Conservation (phyloP, 2,797 vertebrate species). For the Melanotaenia parkinsoni region DNA sequence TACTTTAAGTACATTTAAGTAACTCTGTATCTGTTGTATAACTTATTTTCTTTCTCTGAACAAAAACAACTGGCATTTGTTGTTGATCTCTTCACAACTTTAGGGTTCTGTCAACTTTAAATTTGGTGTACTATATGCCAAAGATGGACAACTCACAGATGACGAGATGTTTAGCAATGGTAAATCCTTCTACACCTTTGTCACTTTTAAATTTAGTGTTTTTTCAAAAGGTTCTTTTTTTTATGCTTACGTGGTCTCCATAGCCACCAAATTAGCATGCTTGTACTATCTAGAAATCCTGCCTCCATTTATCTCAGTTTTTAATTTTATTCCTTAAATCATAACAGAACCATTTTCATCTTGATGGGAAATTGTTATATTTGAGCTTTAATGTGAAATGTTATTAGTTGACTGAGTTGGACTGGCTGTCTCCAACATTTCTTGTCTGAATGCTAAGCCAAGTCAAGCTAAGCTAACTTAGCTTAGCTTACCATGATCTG, state of each 20-base stretch:
- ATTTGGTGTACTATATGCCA: conserved; percentile 97
- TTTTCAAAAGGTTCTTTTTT: background rate
- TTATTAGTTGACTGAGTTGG: too few relatives aligned
- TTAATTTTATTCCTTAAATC: background rate
- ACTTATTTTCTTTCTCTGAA: background rate
- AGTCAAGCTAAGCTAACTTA: background rate
- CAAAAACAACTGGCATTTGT: background rate
- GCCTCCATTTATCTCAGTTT: background rate
- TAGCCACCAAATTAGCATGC: background rate
- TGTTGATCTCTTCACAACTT: background rate
- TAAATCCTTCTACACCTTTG: conserved; percentile 68
- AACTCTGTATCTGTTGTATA: background rate
- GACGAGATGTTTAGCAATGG: conserved; percentile 99
- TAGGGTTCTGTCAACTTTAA: conserved; percentile 99
- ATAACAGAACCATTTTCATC: background rate
- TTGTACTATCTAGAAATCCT: background rate
- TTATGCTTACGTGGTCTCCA: background rate
- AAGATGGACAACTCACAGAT: conserved; percentile 97
- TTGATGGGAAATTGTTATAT: background rate
- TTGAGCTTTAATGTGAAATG: background rate
- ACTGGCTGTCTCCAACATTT: background rate
- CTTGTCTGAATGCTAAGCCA: background rate
- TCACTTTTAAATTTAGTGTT: background rate
- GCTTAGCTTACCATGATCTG: background rate
- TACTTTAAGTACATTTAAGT: too few relatives aligned